Evolutionary conservation across 2,113 vertebrate genomes (phyloP).

Genomic region (Rhinoptilus africanus): DNA sequence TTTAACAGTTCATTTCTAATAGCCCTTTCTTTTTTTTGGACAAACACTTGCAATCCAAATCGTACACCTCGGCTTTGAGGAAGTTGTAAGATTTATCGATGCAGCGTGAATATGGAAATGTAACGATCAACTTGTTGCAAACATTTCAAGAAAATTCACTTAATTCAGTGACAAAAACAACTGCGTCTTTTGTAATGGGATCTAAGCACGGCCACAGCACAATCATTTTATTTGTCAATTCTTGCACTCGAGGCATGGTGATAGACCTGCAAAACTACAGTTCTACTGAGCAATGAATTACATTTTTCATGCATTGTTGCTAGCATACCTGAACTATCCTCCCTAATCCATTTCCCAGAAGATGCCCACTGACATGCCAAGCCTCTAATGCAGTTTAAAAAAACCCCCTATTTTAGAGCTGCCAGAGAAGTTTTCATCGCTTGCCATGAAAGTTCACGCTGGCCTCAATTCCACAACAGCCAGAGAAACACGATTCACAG

Average conservation of each 20-base stretch:
- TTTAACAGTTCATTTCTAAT: background rate
- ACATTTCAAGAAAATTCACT: background rate
- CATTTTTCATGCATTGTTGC: background rate
- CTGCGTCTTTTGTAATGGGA: background rate
- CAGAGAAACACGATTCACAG: background rate
- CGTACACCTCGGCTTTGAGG: background rate
- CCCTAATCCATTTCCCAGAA: background rate
- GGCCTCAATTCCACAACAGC: background rate
- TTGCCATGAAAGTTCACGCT: background rate
- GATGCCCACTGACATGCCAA: background rate
- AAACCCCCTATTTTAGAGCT: background rate
- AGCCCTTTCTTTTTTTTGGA: background rate
- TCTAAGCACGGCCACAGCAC: background rate
- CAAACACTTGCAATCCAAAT: background rate
- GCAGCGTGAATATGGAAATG: background rate
- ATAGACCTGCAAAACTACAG: background rate
- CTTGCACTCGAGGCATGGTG: background rate
- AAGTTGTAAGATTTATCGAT: fast-evolving
- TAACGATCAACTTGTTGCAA: background rate
- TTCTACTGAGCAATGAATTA: background rate
- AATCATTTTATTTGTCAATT: background rate
- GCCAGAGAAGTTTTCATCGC: background rate
- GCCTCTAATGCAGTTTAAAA: background rate
- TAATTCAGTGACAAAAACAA: background rate
- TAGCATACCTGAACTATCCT: background rate